Conservation (phyloP, 2,113 vertebrate genomes). For the Strigops habroptila region DNA sequence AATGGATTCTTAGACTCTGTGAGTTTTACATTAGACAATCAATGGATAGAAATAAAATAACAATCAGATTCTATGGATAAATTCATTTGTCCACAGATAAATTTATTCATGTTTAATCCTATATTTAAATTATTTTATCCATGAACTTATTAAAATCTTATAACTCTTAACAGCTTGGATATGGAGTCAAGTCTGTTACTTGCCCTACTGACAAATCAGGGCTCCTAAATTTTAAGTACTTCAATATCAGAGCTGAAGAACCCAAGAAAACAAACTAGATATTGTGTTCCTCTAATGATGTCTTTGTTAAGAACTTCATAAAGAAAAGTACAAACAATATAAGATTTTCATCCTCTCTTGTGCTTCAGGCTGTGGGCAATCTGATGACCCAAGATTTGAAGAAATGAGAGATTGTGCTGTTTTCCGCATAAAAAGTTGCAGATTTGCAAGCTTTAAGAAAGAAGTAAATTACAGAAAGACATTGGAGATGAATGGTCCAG, state of each 20-base stretch:
- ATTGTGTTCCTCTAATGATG: not conserved
- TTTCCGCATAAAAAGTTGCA: not conserved
- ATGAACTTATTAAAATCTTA: not conserved
- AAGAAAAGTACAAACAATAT: not conserved
- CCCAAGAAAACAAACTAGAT: not conserved
- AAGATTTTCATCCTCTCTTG: not conserved
- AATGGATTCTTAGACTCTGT: not conserved
- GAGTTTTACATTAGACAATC: not conserved
- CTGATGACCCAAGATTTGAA: not conserved
- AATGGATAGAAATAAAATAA: not conserved
- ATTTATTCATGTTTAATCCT: not conserved
- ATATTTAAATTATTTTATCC: not conserved
- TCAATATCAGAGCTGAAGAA: not conserved
- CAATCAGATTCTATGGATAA: not conserved
- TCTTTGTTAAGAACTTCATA: not conserved
- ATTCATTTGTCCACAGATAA: not conserved
- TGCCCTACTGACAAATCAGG: not conserved
- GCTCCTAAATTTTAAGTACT: not conserved
- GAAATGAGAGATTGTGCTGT: not conserved
- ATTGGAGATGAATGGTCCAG: not conserved
- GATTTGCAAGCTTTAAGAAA: not conserved
- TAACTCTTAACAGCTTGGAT: not conserved
- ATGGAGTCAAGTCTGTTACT: not conserved
- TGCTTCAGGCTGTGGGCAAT: not conserved
- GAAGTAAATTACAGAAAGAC: not conserved